Evolutionary conservation across 2,888 invertebrate species (phyloP), one percentile per base, ranked within the genome.

Genomic region (Erebia palarica): DNA sequence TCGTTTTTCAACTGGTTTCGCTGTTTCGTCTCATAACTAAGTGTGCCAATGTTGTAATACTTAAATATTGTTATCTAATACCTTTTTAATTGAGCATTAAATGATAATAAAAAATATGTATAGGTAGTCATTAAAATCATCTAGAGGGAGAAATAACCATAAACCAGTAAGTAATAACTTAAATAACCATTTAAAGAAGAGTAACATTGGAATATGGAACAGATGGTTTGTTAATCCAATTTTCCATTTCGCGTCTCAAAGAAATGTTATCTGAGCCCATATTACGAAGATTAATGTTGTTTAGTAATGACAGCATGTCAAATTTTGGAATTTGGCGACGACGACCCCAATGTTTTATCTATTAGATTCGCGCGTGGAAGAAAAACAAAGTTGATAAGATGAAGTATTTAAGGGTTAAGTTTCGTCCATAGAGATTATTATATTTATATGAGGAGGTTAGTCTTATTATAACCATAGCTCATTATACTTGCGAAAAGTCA

Each of bases 1-100:
- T 60, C 44, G n/a, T 60, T 60, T 60, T 60, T 60, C 42, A 60
- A 60, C 60, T 16, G 42, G 60, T 60, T 60, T 42, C 36, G 7
- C 8, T 21, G 27, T 36, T 59, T 59, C 11, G 60, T 60, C 14
- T 21, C 27, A 14, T 58, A 27, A 14, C 7, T 16, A 60, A 16
- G 27, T 42, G 42, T 16, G 11, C 14, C 27, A 58, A 49, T 21
- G 18, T 47, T 8, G 14, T 63, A 11, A 49, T 49, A 63, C 9
- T 8, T 53, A 53, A n/a, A 16, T 53, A 18, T 55, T 18, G 8
- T 18, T 18, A 36, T 7, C 36, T 36, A 36, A 36, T 36, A 36
- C 36, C 36, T 36, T 36, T 36, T 1, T 36, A 36, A 36, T 27
- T 2, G 27, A 27, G 27, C 27, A 27, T 27, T 27, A 27, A 27